These are phyloP conservation scores for Corythoichthys haematopterus DNA, from an alignment of 2,113 vertebrate genomes.

Conservation along the genomic window DNA sequence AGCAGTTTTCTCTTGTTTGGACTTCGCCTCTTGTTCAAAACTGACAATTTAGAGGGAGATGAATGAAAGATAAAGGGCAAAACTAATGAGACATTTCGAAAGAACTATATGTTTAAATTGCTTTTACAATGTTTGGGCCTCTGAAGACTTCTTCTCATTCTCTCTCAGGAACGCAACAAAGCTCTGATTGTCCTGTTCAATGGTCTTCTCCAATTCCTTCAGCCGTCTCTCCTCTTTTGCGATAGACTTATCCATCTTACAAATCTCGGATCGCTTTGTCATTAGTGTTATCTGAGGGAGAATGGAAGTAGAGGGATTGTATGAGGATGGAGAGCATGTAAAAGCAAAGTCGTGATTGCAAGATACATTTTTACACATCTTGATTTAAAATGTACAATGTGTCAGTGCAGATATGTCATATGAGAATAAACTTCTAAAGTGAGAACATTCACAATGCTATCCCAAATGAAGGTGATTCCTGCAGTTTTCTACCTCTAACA, in stretches of 20 bases:
- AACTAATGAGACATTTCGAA: not conserved
- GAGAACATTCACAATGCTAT: not conserved
- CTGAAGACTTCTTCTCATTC: conserved; percentile 75
- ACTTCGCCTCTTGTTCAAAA: conserved; percentile 78
- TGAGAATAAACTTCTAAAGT: not conserved
- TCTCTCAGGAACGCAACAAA: conserved; percentile 84
- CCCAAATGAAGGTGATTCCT: not conserved
- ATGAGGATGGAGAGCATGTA: not conserved
- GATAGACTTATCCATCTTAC: conserved; percentile 71
- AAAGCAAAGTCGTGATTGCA: not conserved
- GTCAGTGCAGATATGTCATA: not conserved
- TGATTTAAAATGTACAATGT: not conserved
- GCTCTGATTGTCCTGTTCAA: conserved; percentile 71
- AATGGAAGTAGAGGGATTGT: not conserved
- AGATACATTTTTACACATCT: not conserved
- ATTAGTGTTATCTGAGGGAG: conserved; percentile 75
- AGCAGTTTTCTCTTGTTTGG: conserved; percentile 74
- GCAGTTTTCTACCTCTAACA: conserved; percentile 78
- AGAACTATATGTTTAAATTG: not conserved
- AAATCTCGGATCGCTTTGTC: conserved; percentile 77
- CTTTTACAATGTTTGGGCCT: conserved; percentile 78
- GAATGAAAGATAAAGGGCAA: too few species aligned
- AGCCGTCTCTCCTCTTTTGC: conserved; percentile 72
- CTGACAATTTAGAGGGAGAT: conserved; percentile 54
- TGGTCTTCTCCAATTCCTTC: conserved; percentile 66